phyloP scores from a whole-genome alignment of 2,888 invertebrate species.

The Clunio marinus region DNA sequence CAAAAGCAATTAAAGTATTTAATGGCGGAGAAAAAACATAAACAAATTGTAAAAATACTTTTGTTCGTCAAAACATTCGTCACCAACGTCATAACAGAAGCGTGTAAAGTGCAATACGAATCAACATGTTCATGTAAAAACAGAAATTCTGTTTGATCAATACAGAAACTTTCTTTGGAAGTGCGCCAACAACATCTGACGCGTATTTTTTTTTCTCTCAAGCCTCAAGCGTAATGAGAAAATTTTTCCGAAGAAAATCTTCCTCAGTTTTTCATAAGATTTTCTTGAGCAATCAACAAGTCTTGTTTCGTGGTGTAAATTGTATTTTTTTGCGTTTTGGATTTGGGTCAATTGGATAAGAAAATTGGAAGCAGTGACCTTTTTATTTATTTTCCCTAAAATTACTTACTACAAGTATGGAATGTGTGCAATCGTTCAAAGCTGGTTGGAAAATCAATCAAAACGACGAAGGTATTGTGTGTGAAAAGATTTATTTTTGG shows the following conservation, averaged over 20 bases:
- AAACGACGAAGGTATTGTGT: conserved; percentile 27
- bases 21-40: neutral
- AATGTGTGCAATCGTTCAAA: conserved; percentile 15
- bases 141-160: neutral
- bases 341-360: neutral
- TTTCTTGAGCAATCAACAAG: neutral
- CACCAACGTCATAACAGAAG: too few relatives aligned
- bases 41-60: too few relatives aligned
- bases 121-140: neutral
- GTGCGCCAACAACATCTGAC: neutral
- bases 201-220: neutral
- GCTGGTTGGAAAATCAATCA: conserved; percentile 35
- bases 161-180: neutral
- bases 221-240: neutral
- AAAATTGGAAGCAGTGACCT: neutral
- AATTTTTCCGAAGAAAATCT: too few relatives aligned
- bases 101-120: too few relatives aligned
- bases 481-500: conserved; percentile 34
- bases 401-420: neutral
- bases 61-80: too few relatives aligned
- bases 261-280: neutral
- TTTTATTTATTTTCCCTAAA: neutral
- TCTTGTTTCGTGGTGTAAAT: neutral
- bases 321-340: neutral
- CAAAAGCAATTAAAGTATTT: too few relatives aligned